Base-by-base conservation (phyloP, 2,113 vertebrate species). In the Buteo buteo region DNA sequence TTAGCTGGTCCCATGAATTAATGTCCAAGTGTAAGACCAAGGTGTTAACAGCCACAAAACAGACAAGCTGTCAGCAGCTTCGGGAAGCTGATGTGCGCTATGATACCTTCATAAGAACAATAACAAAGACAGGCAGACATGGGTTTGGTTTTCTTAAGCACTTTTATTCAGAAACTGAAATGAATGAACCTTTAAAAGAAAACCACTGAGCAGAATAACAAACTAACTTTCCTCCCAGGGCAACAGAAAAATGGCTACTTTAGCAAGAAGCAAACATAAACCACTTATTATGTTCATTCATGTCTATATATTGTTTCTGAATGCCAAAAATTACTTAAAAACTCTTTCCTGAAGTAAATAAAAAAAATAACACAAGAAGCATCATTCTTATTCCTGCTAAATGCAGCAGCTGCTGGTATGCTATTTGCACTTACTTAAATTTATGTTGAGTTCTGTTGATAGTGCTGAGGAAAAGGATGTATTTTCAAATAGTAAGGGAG, bases 241-340 rank as follows among this genome's bases (percentile, higher is more conserved):
- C 47, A 77, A 79, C 16, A 50, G 59, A 59, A 89, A 72, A 95
- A 88, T 57, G 4, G 3, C 22, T 79, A 22, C 12, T 83, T 85
- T 70, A 86, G 57, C 61, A 95, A 61, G 36, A 86, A 65, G 21
- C 34, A 74, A 91, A 28, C 18, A 84, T 64, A 90, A 95, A 73
- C 36, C 26, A 26, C 7, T 64, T 84, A 73, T 47, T 95, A 34
- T 71, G 19, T 61, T 74, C 38, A 93, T 88, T 92, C 15, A n/a
- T 65, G 45, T 67, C 18, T 96, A 29, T 54, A 58, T 73, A 57
- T 59, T 89, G 20, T 59, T 86, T 96, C 36, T 72, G 50, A 89
- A 91, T 77, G 31, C 14, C 45, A 96, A 94, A 85, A 86, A 80
- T 86, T 82, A 66, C 28, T 88, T 94, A 15, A 91, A 82, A 91